Evolutionary conservation across 2,888 invertebrate species (phyloP), one percentile per base, ranked within the genome.

Genomic region (Andricus curvator): DNA sequence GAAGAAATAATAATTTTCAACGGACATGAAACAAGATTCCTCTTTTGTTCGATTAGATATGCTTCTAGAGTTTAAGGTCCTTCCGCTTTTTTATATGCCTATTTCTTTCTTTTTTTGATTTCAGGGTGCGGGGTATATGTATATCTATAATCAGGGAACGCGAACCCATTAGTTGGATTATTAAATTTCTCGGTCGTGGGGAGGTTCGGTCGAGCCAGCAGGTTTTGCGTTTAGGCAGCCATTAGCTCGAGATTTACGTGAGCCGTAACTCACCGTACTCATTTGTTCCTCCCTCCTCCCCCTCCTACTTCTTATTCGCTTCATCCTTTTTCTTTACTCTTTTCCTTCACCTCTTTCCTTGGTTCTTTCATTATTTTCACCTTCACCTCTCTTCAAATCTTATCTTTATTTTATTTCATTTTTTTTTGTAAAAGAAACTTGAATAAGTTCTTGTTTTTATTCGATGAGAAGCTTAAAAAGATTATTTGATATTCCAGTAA

Each of bases 201-300:
- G 88, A 84, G 81, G 84, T 84, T 85, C 84, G 83, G 83, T 80
- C 84, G 82, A 88, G 85, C 89, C 89, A 89, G 89, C 91, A 88
- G 91, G 90, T 91, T 90, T 92, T 90, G 90, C 92, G 91, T 92
- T 92, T 92, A 92, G 92, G 91, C 92, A 89, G 88, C 92, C 91
- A 92, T 92, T 92, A 92, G 92, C 87, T 84, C 81, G 88, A 92
- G 92, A 92, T 92, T 92, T 92, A 92, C 92, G 91, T 89, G 88
- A 89, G 92, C 89, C 92, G 92, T 92, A 92, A 92, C 91, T 92
- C 92, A 92, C 92, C 91, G 89, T 90, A 90, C 92, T 91, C 91
- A 91, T 92, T 92, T 92, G 90, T 91, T 91, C 90, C 89, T 90
- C 88, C 85, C 82, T 83, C 86, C 79, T 84, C 80, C 83, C 80